Evolutionary conservation across 2,113 vertebrate genomes (phyloP).

Genomic region (Zosterops borbonicus): DNA sequence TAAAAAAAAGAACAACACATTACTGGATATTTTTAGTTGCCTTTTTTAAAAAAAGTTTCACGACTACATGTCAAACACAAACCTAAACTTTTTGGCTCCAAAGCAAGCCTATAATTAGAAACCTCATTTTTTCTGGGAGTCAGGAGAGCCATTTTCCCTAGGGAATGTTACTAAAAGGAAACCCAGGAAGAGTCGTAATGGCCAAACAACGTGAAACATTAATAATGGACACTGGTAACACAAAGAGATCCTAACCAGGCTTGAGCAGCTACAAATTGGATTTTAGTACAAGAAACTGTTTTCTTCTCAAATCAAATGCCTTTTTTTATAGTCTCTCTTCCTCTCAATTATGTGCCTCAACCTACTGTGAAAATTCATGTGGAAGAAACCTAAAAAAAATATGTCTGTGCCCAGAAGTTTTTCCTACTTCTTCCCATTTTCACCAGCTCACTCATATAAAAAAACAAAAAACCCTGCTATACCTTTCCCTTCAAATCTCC

Average conservation of each 20-base stretch:
- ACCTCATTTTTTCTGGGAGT: slow-evolving; percentile 22
- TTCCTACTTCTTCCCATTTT: background rate
- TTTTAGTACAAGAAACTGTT: background rate
- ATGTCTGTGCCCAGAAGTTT: background rate
- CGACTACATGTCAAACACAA: slow-evolving; percentile 61
- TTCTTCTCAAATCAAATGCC: background rate
- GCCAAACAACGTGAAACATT: slow-evolving; percentile 11
- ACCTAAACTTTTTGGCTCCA: slow-evolving; percentile 48
- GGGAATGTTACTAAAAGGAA: slow-evolving; percentile 52
- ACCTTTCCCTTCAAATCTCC: background rate
- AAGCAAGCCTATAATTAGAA: slow-evolving; percentile 44
- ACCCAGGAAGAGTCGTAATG: slow-evolving; percentile 21
- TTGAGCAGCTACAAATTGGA: background rate
- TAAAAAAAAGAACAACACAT: background rate
- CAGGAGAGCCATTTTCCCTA: slow-evolving; percentile 32
- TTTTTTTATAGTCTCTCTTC: background rate
- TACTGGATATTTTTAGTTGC: slow-evolving; percentile 65
- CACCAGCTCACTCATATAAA: background rate
- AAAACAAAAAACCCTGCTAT: background rate
- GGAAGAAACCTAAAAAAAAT: background rate
- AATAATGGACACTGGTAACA: background rate
- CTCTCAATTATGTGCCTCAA: background rate
- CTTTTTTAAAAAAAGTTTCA: slow-evolving; percentile 37
- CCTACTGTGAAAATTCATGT: background rate
- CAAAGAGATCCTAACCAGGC: background rate